Evolutionary conservation across 2,888 invertebrate genomes (phyloP).

Genomic region (Rhagonycha fulva): DNA sequence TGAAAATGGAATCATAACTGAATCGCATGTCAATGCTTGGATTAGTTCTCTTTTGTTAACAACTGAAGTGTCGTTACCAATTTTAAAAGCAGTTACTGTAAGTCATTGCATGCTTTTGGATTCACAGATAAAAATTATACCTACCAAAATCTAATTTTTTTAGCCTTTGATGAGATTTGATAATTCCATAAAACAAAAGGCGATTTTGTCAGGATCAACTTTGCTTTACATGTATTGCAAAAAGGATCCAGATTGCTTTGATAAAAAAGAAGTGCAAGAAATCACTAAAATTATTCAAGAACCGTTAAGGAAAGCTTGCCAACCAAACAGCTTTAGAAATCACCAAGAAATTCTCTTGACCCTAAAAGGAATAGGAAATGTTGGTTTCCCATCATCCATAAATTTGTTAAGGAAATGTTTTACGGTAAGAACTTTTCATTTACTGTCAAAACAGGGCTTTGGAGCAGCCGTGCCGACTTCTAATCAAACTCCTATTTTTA

Average conservation of each 20-base stretch:
- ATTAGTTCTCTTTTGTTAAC: constrained; percentile 31
- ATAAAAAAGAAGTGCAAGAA: constrained; percentile 23
- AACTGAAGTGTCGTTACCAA: constrained; percentile 29
- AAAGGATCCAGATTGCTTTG: constrained; percentile 25
- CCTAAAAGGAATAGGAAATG: constrained; percentile 37
- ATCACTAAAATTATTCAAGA: constrained; percentile 26
- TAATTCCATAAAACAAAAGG: constrained; percentile 26
- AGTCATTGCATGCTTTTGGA: not conserved
- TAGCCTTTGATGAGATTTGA: constrained; percentile 13
- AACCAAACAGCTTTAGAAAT: constrained; percentile 23
- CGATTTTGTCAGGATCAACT: constrained; percentile 31
- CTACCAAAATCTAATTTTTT: not conserved
- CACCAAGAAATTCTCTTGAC: constrained; percentile 30
- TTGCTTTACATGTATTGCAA: constrained; percentile 35
- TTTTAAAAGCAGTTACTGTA: constrained; percentile 31
- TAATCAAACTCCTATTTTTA: no score
- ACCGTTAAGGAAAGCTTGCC: constrained; percentile 27
- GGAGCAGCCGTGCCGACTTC: not conserved
- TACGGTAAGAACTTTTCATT: constrained; percentile 25
- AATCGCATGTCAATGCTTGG: constrained; percentile 35
- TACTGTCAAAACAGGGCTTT: not conserved
- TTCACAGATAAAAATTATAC: no score
- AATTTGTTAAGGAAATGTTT: constrained; percentile 31
- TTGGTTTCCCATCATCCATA: constrained; percentile 30
- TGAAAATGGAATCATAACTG: constrained; percentile 19